phyloP scores from a whole-genome alignment of 2,888 invertebrate genomes.

The Pteria penguin region DNA sequence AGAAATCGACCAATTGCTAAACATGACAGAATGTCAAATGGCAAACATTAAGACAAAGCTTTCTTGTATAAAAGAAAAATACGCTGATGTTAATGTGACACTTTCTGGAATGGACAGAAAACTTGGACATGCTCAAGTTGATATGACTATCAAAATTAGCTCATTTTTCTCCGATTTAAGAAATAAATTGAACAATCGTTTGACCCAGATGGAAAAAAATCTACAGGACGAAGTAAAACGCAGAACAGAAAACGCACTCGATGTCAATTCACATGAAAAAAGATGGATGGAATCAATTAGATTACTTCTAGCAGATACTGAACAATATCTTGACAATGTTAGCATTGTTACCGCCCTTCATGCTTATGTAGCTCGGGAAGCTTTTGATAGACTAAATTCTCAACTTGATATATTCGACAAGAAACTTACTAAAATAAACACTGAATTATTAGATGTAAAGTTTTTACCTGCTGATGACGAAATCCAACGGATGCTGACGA shows the following conservation, averaged over 20 bases:
- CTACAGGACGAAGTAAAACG: neutral
- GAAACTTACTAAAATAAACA: neutral
- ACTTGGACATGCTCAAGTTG: neutral
- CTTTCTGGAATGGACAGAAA: neutral
- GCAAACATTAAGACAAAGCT: neutral
- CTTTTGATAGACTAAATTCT: constrained; percentile 1
- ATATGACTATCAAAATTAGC: neutral
- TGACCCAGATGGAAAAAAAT: constrained; percentile 5
- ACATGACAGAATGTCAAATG: neutral
- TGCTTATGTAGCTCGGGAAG: too few relatives aligned
- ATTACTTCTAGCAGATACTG: too few relatives aligned
- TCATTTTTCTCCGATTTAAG: constrained; percentile 11
- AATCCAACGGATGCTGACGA: neutral
- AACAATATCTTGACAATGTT: neutral
- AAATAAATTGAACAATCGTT: constrained; percentile 11
- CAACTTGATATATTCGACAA: neutral
- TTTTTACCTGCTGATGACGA: neutral
- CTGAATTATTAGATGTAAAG: neutral
- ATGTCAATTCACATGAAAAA: neutral
- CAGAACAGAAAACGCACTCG: neutral
- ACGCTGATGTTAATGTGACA: neutral
- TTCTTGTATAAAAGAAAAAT: neutral
- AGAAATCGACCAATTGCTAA: neutral
- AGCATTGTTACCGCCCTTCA: neutral
- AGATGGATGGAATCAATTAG: neutral